A percentile compares a stretch with the other conserved stretches of the same genome.
Evolutionary conservation across 2,113 vertebrate species (phyloP).

Genomic region (Anarrhichthys ocellatus): DNA sequence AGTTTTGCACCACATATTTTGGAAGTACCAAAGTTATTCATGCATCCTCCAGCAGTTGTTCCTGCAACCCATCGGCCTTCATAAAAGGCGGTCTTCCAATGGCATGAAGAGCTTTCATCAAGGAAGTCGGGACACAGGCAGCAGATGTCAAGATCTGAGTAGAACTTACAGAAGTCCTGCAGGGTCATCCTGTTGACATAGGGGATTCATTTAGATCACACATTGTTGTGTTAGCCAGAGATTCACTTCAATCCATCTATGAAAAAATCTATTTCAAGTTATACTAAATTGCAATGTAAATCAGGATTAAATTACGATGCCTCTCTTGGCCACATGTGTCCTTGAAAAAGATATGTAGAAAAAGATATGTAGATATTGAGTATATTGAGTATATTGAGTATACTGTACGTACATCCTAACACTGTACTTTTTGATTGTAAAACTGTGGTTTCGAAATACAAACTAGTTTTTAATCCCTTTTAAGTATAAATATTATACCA

Average conservation of each 20-base stretch:
- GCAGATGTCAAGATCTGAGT: conserved; percentile 76
- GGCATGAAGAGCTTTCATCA: conserved; percentile 51
- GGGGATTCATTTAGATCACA: background rate
- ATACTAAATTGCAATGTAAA: background rate
- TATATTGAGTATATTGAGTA: background rate
- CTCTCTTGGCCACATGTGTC: background rate
- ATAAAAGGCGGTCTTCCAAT: conserved; percentile 68
- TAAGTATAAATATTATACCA: background rate
- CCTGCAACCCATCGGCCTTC: conserved; percentile 80
- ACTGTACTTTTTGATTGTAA: background rate
- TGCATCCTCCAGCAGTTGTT: conserved; percentile 79
- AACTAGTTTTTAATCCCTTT: background rate
- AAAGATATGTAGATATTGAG: too few relatives aligned
- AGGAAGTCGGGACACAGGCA: conserved; percentile 76
- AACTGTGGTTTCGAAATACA: background rate
- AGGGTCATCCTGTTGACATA: conserved; percentile 75
- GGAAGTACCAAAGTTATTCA: conserved; percentile 59
- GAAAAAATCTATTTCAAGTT: background rate
- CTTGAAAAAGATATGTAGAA: background rate
- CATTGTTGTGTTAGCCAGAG: background rate
- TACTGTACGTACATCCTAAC: background rate
- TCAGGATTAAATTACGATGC: background rate
- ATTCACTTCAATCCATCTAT: background rate
- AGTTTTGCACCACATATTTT: background rate
- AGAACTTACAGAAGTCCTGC: conserved; percentile 69